Conservation (phyloP, 2,888 invertebrate species). For the Clepsis dumicolana region DNA sequence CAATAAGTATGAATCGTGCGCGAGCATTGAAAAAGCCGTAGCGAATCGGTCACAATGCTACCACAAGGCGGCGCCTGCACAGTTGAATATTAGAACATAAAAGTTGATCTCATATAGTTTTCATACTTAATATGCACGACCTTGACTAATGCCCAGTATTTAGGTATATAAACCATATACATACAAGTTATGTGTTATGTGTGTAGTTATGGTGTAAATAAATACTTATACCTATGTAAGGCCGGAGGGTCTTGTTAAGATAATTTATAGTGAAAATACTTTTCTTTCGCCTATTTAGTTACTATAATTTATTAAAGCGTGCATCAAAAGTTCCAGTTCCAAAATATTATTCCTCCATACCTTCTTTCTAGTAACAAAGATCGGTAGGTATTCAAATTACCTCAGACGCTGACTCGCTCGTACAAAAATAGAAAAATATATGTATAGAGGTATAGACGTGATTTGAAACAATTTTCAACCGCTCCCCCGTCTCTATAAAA, state of each 20-base stretch:
- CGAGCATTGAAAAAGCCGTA: conserved; percentile 72
- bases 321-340: too few relatives aligned
- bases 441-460: conserved; percentile 31
- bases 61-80: conserved; percentile 53
- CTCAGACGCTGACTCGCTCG: conserved; percentile 17
- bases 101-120: conserved; percentile 46
- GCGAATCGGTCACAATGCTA: conserved; percentile 74
- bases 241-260: too few relatives aligned
- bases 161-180: too few relatives aligned
- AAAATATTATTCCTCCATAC: too few relatives aligned
- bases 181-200: too few relatives aligned
- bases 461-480: conserved; percentile 42
- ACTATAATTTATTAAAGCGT: too few relatives aligned
- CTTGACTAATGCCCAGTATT: too few relatives aligned
- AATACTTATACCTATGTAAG: too few relatives aligned
- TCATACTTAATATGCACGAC: not conserved
- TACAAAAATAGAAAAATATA: conserved; percentile 25
- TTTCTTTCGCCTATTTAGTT: too few relatives aligned
- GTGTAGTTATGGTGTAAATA: too few relatives aligned
- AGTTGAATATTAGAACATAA: conserved; percentile 50
- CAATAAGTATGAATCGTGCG: conserved; percentile 45
- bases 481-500: conserved; percentile 39
- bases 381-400: conserved; percentile 32
- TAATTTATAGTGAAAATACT: too few relatives aligned
- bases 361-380: conserved; percentile 13